These are phyloP conservation scores for Calonectris borealis DNA, from an alignment of 2,113 vertebrate genomes.

Conservation along the genomic window DNA sequence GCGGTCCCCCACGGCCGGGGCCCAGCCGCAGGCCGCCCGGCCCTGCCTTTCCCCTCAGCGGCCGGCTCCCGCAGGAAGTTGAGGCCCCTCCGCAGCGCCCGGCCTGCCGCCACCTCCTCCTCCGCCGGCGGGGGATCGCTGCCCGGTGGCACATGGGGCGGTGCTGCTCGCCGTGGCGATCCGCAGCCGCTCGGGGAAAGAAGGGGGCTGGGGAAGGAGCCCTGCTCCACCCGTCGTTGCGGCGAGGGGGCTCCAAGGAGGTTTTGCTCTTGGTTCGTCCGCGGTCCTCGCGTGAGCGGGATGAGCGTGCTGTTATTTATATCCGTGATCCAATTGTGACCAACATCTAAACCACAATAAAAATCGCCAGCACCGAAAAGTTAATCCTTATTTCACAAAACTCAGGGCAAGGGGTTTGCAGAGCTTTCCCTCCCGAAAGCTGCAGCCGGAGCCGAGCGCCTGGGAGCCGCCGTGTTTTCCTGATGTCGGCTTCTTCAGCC, in stretches of 20 bases:
- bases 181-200: neutral
- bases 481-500: neutral
- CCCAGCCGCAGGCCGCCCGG: no score
- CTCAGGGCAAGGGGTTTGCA: neutral
- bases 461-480: accelerated
- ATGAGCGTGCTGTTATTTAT: accelerated
- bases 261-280: accelerated
- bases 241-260: no score
- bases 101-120: no score
- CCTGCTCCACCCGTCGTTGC: neutral
- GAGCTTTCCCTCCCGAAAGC: neutral
- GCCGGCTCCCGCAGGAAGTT: neutral
- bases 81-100: neutral
- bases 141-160: neutral
- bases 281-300: accelerated
- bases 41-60: neutral
- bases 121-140: neutral
- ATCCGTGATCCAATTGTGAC: accelerated
- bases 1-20: no score
- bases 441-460: accelerated
- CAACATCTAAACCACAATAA: accelerated
- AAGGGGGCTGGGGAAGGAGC: neutral
- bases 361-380: accelerated
- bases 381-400: accelerated
- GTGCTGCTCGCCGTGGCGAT: neutral